These are phyloP conservation scores for Halesus radiatus DNA, from an alignment of 1,140 invertebrate genomes.

Conservation along the genomic window DNA sequence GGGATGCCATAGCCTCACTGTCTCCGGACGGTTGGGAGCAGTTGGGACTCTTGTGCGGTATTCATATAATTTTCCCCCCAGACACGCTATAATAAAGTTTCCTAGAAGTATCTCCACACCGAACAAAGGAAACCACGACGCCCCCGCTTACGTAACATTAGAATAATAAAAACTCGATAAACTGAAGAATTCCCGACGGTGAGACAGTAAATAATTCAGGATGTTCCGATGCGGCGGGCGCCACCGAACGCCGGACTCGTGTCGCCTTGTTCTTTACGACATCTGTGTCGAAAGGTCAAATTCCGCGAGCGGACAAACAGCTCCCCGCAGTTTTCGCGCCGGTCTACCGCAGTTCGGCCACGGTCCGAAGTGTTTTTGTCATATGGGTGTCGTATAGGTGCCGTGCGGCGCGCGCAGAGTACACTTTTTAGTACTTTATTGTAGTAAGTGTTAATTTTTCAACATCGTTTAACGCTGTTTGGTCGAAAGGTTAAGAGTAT, in stretches of 20 bases:
- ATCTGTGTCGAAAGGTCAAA: conserved; percentile 13
- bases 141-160: not conserved
- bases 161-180: not conserved
- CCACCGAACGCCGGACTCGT: not conserved
- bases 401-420: too few relatives aligned
- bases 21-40: too few relatives aligned
- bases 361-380: not conserved
- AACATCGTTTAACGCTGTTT: too few relatives aligned
- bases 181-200: not conserved
- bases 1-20: too few relatives aligned
- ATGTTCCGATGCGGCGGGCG: not conserved
- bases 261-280: conserved; percentile 16
- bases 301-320: not conserved
- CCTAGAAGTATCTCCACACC: not conserved
- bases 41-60: too few relatives aligned
- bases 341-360: not conserved
- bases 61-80: too few relatives aligned
- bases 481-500: too few relatives aligned
- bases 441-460: too few relatives aligned
- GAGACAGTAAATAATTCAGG: conserved; percentile 6
- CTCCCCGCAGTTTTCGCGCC: too few relatives aligned
- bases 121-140: not conserved
- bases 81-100: too few relatives aligned
- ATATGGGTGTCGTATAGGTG: too few relatives aligned
- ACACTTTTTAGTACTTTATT: too few relatives aligned